Evolutionary conservation across 2,797 vertebrate species (phyloP).

Genomic region (Uromys caudimaculatus): DNA sequence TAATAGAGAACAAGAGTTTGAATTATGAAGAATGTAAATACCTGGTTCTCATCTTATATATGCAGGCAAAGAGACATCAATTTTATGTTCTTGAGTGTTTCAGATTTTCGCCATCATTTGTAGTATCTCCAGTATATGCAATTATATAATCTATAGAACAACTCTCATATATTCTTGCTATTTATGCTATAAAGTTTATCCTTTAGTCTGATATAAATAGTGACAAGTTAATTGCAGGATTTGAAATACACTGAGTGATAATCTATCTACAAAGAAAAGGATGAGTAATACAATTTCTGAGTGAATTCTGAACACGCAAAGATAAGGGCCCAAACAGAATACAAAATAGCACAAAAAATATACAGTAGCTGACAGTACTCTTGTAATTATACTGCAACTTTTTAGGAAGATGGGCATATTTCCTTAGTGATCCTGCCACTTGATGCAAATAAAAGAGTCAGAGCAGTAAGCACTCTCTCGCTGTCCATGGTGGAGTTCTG

Average conservation of each 20-base stretch:
- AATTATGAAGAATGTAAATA: neutral
- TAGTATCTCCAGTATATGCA: neutral
- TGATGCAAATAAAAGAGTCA: neutral
- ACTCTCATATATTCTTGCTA: neutral
- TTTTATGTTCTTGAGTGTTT: neutral
- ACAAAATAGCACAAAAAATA: slow-evolving; percentile 23
- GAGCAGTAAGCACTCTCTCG: slow-evolving; percentile 25
- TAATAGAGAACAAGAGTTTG: neutral
- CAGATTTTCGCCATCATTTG: neutral
- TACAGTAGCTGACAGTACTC: neutral
- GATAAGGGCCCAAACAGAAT: neutral
- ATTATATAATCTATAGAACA: neutral
- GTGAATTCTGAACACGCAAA: slow-evolving; percentile 33
- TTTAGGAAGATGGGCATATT: neutral
- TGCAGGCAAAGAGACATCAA: neutral
- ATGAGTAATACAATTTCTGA: neutral
- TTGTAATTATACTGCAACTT: slow-evolving; percentile 35
- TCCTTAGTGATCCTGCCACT: neutral
- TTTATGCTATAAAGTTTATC: neutral
- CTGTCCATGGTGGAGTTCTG: neutral
- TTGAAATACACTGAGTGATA: neutral
- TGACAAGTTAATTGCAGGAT: neutral
- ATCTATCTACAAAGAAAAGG: neutral
- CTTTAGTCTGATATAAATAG: neutral
- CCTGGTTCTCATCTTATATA: neutral